These are phyloP conservation scores for Neopipo cinnamomea DNA, from an alignment of 2,113 vertebrate genomes.

Conservation along the genomic window DNA sequence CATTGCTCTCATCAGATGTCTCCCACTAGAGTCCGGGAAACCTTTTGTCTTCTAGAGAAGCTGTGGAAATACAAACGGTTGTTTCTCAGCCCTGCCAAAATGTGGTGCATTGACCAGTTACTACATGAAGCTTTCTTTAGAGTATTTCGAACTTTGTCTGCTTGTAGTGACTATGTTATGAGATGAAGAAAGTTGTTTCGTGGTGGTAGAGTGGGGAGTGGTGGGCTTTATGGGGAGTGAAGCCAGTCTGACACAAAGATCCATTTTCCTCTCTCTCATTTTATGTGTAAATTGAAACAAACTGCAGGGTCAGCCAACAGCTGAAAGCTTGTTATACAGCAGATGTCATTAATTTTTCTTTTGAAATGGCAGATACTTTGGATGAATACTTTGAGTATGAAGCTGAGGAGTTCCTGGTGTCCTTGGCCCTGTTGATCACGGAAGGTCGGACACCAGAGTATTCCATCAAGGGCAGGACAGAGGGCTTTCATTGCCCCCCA, in stretches of 20 bases:
- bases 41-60: not conserved
- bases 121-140: not conserved
- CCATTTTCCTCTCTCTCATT: not conserved
- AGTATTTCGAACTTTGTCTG: not conserved
- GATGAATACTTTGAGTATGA: slow-evolving; percentile 98
- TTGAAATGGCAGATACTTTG: slow-evolving; percentile 78
- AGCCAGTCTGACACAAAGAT: not conserved
- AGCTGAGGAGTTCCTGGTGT: slow-evolving; percentile 96
- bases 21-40: not conserved
- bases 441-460: slow-evolving; percentile 95
- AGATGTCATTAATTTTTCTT: not conserved
- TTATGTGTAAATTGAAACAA: not conserved
- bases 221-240: not conserved
- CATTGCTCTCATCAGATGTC: not conserved
- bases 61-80: not conserved
- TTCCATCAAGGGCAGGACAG: slow-evolving; percentile 92
- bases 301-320: not conserved
- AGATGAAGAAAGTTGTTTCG: not conserved
- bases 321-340: not conserved
- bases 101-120: not conserved
- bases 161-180: not conserved
- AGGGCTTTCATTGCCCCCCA: slow-evolving; percentile 95
- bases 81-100: not conserved
- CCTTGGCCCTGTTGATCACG: slow-evolving; percentile 93
- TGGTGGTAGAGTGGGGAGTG: not conserved